A percentile compares a stretch with the other conserved stretches of the same genome.
phyloP scores from a whole-genome alignment of 1,140 invertebrate species.

The Plutomurus gul region DNA sequence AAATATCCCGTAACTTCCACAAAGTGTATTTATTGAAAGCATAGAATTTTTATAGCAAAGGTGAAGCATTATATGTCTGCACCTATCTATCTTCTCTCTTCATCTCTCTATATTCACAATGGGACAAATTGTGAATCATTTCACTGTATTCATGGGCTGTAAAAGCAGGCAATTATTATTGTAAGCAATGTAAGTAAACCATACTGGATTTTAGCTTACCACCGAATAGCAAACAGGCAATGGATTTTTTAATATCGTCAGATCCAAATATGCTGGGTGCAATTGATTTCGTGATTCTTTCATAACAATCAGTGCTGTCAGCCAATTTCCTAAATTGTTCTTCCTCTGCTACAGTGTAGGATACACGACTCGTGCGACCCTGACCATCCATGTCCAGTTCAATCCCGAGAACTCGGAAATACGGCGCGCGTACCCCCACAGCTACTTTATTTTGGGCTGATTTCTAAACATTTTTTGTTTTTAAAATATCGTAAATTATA shows the following conservation, averaged over 20 bases:
- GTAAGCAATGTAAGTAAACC: not conserved
- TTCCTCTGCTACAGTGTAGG: slow-evolving; percentile 77
- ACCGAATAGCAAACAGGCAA: slow-evolving; percentile 93
- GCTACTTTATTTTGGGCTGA: slow-evolving; percentile 80
- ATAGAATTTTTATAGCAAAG: too few species aligned
- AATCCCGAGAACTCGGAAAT: slow-evolving; percentile 92
- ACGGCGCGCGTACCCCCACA: slow-evolving; percentile 90
- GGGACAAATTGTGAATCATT: too few species aligned
- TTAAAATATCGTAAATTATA: not conserved
- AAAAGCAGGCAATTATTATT: too few species aligned
- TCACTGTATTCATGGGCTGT: not conserved
- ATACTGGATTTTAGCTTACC: slow-evolving; percentile 60
- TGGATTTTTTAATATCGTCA: slow-evolving; percentile 95
- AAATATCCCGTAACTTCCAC: too few species aligned
- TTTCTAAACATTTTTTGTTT: slow-evolving; percentile 59
- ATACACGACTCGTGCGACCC: slow-evolving; percentile 68
- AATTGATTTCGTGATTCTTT: slow-evolving; percentile 86
- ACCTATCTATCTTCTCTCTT: too few species aligned
- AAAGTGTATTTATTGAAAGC: too few species aligned
- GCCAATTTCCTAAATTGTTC: slow-evolving; percentile 87
- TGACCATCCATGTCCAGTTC: slow-evolving; percentile 80
- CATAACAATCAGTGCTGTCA: slow-evolving; percentile 82
- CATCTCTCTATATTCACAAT: too few species aligned
- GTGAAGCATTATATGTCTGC: too few species aligned
- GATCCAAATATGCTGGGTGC: slow-evolving; percentile 97